A percentile compares a stretch with the other conserved stretches of the same genome.
These are phyloP conservation scores for Glossophaga mutica DNA, from an alignment of 2,797 vertebrate species.

Conservation along the genomic window DNA sequence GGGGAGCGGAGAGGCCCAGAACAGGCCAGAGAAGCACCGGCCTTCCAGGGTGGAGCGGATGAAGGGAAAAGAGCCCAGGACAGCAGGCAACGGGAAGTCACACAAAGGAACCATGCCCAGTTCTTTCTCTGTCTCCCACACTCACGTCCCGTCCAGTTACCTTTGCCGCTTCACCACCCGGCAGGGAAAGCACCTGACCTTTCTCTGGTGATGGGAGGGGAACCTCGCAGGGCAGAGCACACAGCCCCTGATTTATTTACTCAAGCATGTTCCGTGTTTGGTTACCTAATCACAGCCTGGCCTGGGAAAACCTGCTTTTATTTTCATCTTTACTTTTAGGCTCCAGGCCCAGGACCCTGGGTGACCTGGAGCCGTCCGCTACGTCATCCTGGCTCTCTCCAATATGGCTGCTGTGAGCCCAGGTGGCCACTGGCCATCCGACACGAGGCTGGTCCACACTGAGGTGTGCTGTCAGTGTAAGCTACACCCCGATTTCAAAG, in stretches of 20 bases:
- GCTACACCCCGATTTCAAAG: neutral
- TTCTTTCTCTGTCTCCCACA: neutral
- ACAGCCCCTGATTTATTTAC: neutral
- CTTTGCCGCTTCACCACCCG: neutral
- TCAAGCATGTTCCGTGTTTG: neutral
- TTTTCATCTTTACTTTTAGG: neutral
- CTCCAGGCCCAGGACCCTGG: neutral
- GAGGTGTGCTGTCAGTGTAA: neutral
- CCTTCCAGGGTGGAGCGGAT: rapidly evolving
- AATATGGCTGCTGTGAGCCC: neutral
- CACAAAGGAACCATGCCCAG: neutral
- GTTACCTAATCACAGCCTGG: neutral
- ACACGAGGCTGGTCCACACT: neutral
- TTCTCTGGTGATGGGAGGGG: neutral
- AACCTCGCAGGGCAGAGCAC: rapidly evolving
- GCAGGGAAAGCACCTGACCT: neutral
- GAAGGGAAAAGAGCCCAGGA: neutral
- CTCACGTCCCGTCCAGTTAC: neutral
- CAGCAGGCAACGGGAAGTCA: neutral
- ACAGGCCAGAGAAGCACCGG: neutral
- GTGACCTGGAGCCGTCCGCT: neutral
- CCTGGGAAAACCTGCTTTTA: neutral
- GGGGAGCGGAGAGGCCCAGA: neutral
- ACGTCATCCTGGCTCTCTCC: neutral
- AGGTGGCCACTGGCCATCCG: rapidly evolving